Base-by-base conservation (phyloP, 2,888 invertebrate species). In the Hirtodrosophila histrioides region DNA sequence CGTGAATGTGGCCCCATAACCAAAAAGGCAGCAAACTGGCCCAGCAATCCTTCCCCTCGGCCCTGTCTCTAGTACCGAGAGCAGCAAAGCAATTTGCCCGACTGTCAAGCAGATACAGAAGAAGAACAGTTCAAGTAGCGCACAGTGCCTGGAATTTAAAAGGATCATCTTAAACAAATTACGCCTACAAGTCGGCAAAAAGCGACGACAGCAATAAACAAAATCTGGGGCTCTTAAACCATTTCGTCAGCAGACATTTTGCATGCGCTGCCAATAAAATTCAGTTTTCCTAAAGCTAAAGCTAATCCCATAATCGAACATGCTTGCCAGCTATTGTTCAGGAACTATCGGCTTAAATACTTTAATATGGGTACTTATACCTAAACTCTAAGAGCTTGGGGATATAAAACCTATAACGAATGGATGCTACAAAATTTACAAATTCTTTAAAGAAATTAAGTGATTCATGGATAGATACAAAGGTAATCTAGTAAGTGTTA, bases 141-240 rank as follows among this genome's bases (percentile, higher is more conserved):
- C 61, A 43, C 64, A 65, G 27, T 43, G 54, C 27, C 49, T 46
- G 69, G 66, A 82, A 84, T 86, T 86, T 84, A 64, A 88, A 86
- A 69, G 87, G 87, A 82, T 82, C 84, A 82, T 88, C 77, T 84
- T 68, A 87, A 88, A 82, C 74, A 86, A 82, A 82, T 82, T 82
- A 70, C 74, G 63, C 46, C 60, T 60, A 69, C 65, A 66, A 66
- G 51, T 49, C 50, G 48, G 54, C 67, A 58, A 43, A 37, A 12
- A 55, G 43, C 54, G 33, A 58, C 53, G 55, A 41, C 48, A 53
- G 51, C 40, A 41, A 61, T 55, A 50, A 61, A 44, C 39, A 31
- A 36, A 45, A 17, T 17, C 17, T 17, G 17, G 17, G 17, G 17
- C 17, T 64, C 45, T 50, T 48, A 24, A 53, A 65, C 10, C 56